A percentile compares a stretch with the other conserved stretches of the same genome.
phyloP scores from a whole-genome alignment of 2,888 invertebrate genomes.

The Lordiphosa andalusiaca region DNA sequence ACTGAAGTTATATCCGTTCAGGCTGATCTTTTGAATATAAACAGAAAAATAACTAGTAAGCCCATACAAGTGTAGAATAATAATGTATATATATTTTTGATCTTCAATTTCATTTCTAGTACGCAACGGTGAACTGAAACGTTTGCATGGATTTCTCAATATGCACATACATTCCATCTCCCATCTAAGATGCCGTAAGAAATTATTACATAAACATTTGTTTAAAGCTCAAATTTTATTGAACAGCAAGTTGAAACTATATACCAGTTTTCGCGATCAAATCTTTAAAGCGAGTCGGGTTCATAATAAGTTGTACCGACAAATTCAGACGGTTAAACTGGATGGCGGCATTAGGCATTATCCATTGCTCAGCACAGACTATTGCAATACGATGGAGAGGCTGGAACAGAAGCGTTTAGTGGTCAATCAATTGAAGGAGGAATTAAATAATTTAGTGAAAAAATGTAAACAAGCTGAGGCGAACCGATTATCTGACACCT shows the following conservation, averaged over 20 bases:
- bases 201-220: background rate
- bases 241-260: background rate
- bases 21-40: background rate
- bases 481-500: too few relatives aligned
- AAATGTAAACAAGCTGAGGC: background rate
- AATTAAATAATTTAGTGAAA: background rate
- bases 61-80: too few relatives aligned
- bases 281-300: background rate
- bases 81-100: too few relatives aligned
- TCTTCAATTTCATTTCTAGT: background rate
- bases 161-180: background rate
- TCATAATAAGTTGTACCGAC: background rate
- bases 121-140: background rate
- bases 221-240: background rate
- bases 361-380: background rate
- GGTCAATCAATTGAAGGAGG: background rate
- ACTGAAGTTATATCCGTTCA: background rate
- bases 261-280: background rate
- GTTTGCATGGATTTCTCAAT: background rate
- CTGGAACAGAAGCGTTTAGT: background rate
- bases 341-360: constrained; percentile 2
- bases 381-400: background rate
- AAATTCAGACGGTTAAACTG: background rate
- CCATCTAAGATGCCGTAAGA: constrained; percentile 2
- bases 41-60: background rate